These are phyloP conservation scores for Mizuhopecten yessoensis DNA, from an alignment of 1,140 invertebrate species.

Conservation along the genomic window DNA sequence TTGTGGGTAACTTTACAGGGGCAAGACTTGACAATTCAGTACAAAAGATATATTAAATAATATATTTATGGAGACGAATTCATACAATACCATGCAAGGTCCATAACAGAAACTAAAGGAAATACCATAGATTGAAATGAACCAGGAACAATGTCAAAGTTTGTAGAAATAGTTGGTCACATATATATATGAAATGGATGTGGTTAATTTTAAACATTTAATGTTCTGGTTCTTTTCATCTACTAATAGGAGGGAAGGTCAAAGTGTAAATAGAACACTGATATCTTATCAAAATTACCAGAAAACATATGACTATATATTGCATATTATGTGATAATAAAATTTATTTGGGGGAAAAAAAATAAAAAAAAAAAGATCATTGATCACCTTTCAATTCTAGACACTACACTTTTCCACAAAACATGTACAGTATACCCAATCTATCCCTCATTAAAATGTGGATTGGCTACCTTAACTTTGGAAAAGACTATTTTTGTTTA, in stretches of 20 bases:
- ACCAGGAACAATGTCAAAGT: background rate
- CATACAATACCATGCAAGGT: background rate
- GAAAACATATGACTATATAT: too few relatives aligned
- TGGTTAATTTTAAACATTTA: too few relatives aligned
- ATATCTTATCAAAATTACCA: too few relatives aligned
- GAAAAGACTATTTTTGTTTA: background rate
- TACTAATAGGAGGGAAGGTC: too few relatives aligned
- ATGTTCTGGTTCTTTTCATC: too few relatives aligned
- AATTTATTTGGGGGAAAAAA: too few relatives aligned
- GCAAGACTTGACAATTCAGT: constrained; percentile 29
- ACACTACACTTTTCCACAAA: background rate
- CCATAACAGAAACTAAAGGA: background rate
- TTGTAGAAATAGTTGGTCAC: too few relatives aligned
- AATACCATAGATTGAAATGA: background rate
- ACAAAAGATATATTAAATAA: too few relatives aligned
- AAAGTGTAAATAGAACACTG: too few relatives aligned
- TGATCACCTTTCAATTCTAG: background rate
- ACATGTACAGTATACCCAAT: background rate
- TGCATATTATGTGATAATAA: too few relatives aligned
- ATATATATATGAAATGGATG: too few relatives aligned
- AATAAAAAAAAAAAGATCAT: background rate
- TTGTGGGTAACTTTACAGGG: background rate
- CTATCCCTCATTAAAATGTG: background rate
- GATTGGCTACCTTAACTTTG: background rate
- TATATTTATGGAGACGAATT: background rate